Percentiles rank a stretch among this genome's conserved stretches.
Conservation (phyloP, 2,797 vertebrate species). For the Dendrocincla tyrannina region DNA sequence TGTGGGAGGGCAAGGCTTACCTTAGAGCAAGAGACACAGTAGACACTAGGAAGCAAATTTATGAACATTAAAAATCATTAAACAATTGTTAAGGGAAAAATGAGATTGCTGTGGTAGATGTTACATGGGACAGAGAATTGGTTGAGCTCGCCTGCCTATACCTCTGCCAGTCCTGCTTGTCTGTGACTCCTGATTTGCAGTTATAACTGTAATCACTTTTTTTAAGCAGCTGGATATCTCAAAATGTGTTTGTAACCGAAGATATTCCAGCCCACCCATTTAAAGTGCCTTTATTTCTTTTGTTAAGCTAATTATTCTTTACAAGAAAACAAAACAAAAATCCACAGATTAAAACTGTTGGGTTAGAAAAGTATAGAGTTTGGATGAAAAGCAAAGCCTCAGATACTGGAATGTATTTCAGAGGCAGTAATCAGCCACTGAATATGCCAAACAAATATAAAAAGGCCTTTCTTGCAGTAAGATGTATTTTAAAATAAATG, state of each 20-base stretch:
- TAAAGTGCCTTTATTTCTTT: neutral
- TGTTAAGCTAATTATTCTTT: neutral
- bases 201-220: neutral
- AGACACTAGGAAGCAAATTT: neutral
- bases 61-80: neutral
- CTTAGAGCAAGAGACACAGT: neutral
- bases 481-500: neutral
- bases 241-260: neutral
- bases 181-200: neutral
- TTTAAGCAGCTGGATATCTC: neutral
- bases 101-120: neutral
- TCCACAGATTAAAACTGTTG: neutral
- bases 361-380: neutral
- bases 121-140: neutral
- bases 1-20: neutral
- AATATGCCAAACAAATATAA: slow-evolving; percentile 14
- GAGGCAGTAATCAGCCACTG: neutral
- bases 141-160: neutral
- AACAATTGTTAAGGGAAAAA: neutral
- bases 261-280: neutral
- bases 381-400: neutral
- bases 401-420: slow-evolving; percentile 4
- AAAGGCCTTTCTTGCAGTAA: slow-evolving; percentile 28
- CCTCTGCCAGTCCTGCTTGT: neutral
- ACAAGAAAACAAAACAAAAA: neutral